phyloP scores from a whole-genome alignment of 2,888 invertebrate species.

The Lymantria monacha region DNA sequence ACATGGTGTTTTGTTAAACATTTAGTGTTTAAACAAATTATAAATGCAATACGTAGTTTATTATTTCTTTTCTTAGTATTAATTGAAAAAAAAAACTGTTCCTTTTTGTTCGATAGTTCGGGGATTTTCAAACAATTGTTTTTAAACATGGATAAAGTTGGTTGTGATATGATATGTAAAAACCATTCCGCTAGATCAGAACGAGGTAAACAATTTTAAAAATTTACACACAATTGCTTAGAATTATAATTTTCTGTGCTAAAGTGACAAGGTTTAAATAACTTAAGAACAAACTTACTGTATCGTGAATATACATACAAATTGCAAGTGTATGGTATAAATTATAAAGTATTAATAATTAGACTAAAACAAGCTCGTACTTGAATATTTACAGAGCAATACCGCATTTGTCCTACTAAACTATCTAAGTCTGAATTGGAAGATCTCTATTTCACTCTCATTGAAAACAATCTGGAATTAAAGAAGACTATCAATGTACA shows the following conservation, averaged over 20 bases:
- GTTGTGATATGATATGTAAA: conserved; percentile 26
- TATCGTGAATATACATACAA: no score
- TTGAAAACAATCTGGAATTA: conserved; percentile 83
- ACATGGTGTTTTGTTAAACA: no score
- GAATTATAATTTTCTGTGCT: no score
- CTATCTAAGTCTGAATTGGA: conserved; percentile 84
- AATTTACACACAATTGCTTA: no score
- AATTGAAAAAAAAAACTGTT: background rate
- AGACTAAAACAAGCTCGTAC: background rate
- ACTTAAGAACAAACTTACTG: no score
- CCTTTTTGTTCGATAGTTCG: no score
- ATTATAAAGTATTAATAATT: background rate
- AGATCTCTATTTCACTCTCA: conserved; percentile 83
- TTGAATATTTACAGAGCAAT: conserved; percentile 37
- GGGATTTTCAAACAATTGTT: background rate
- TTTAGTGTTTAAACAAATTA: background rate
- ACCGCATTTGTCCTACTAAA: conserved; percentile 69
- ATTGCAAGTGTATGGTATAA: no score
- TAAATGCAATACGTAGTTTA: background rate
- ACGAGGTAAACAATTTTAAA: conserved; percentile 30
- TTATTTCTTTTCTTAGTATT: background rate
- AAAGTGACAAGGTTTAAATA: no score
- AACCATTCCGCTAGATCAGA: conserved; percentile 39
- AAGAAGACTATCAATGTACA: conserved; percentile 84
- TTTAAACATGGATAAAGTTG: conserved; percentile 7